A percentile compares a stretch with the other conserved stretches of the same genome.
These are phyloP conservation scores for Cyclina sinensis DNA, from an alignment of 1,140 invertebrate genomes.

Conservation along the genomic window DNA sequence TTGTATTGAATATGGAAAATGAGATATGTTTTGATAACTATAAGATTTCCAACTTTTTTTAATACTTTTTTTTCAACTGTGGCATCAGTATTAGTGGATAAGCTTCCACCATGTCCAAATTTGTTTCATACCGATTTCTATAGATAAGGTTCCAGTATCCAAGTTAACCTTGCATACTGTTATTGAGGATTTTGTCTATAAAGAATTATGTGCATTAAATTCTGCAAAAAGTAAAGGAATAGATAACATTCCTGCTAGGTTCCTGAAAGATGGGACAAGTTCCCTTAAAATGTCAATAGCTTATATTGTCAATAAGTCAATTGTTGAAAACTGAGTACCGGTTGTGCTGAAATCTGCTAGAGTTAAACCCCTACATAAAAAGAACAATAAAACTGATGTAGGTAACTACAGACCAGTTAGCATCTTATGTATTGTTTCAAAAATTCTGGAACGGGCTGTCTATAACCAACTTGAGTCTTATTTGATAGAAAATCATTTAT, in stretches of 20 bases:
- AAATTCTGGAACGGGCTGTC: constrained; percentile 42
- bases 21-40: constrained; percentile 10
- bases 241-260: constrained; percentile 43
- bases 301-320: constrained; percentile 12
- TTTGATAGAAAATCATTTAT: constrained; percentile 1
- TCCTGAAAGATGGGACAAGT: constrained; percentile 37
- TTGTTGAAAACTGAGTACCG: background rate
- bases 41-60: background rate
- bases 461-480: constrained; percentile 48
- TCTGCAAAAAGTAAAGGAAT: constrained; percentile 36
- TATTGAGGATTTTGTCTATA: constrained; percentile 34
- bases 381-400: background rate
- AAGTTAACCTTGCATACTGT: background rate
- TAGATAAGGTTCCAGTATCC: too few relatives aligned
- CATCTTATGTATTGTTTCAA: constrained; percentile 53
- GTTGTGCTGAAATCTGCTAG: background rate
- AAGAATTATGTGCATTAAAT: constrained; percentile 39
- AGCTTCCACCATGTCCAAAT: background rate
- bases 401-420: constrained; percentile 42
- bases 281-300: background rate
- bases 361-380: background rate
- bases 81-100: background rate
- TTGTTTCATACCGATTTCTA: background rate
- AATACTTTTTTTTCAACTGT: constrained; percentile 43
- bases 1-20: constrained; percentile 35